phyloP scores from a whole-genome alignment of 2,113 vertebrate species.

The Trachemys scripta region DNA sequence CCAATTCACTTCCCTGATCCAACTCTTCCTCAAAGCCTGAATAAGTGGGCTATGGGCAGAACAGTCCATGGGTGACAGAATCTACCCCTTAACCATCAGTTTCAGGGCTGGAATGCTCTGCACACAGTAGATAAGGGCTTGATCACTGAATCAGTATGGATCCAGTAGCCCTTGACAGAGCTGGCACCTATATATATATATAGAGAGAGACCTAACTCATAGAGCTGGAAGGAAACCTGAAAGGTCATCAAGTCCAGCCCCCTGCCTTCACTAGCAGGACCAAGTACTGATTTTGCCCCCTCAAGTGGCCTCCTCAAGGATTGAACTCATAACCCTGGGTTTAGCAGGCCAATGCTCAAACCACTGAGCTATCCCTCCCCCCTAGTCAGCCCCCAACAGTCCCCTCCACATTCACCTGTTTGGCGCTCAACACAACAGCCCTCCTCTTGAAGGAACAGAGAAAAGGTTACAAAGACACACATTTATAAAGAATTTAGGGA shows the following conservation, averaged over 20 bases:
- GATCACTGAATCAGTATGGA: not conserved
- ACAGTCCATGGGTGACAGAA: not conserved
- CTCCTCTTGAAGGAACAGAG: constrained; percentile 11
- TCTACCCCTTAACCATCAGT: not conserved
- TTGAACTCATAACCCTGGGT: too few species aligned
- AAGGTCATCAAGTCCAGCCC: too few species aligned
- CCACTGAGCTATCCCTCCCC: too few species aligned
- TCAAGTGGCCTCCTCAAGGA: too few species aligned
- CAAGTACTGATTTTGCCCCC: too few species aligned
- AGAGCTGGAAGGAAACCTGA: too few species aligned
- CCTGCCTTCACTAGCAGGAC: too few species aligned
- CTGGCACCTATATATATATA: not conserved
- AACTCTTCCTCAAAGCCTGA: constrained; percentile 13
- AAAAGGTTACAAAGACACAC: not conserved
- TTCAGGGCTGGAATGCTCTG: not conserved
- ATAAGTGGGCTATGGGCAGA: constrained; percentile 1
- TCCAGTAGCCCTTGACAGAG: constrained; percentile 24
- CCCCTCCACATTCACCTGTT: not conserved
- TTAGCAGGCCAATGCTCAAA: too few species aligned
- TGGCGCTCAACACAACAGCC: constrained; percentile 3
- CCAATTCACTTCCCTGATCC: constrained; percentile 13
- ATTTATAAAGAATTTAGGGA: not conserved
- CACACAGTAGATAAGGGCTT: not conserved
- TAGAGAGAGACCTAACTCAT: too few species aligned
- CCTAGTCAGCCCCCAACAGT: constrained; percentile 4